A percentile compares a stretch with the other conserved stretches of the same genome.
phyloP scores from a whole-genome alignment of 2,113 vertebrate species.

The Carassius gibelio region DNA sequence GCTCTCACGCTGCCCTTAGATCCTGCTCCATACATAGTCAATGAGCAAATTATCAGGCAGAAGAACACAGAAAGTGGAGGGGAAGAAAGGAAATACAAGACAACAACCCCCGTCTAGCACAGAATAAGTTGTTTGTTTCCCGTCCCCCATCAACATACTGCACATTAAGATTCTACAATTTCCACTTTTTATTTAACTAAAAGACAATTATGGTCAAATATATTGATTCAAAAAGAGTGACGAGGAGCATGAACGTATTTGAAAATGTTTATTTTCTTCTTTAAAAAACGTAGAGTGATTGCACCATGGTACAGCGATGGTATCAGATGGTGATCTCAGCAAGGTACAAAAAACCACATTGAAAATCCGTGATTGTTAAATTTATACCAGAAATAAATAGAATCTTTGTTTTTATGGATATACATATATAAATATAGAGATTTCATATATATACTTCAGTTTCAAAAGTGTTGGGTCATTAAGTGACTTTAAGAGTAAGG shows the following conservation, averaged over 20 bases:
- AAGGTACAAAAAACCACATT: background rate
- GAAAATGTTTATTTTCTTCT: background rate
- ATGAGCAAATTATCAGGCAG: slow-evolving; percentile 6
- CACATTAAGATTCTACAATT: background rate
- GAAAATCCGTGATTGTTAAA: no score
- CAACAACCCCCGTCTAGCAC: background rate
- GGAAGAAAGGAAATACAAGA: background rate
- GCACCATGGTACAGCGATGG: background rate
- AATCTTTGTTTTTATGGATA: background rate
- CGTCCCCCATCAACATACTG: background rate
- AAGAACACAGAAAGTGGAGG: background rate
- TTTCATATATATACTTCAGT: background rate
- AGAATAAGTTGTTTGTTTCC: background rate
- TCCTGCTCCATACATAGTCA: slow-evolving; percentile 11
- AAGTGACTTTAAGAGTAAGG: no score
- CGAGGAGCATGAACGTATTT: background rate
- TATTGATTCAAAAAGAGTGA: background rate
- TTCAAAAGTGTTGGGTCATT: no score
- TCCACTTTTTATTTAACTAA: background rate
- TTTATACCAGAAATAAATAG: background rate
- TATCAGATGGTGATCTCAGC: background rate
- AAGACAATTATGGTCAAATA: background rate
- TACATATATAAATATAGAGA: background rate
- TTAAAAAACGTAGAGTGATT: background rate
- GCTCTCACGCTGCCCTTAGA: slow-evolving; percentile 9